phyloP scores from a whole-genome alignment of 30 jellyfish, hydroid and myxozoan genomes.

The Mastigias papua region DNA sequence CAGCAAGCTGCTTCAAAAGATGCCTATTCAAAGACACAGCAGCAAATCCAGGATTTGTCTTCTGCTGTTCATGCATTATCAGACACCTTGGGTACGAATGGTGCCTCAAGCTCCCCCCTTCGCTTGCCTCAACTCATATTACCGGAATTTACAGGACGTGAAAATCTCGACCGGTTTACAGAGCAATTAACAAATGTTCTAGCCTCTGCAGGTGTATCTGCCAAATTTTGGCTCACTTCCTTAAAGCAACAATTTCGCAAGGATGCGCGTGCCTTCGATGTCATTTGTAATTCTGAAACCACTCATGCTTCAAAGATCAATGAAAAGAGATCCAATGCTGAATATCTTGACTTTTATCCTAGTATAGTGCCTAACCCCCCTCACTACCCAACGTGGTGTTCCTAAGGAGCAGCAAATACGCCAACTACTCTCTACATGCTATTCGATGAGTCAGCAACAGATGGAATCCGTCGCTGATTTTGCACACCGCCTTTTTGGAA shows the following conservation, averaged over 20 bases:
- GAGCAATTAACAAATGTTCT: slow-evolving; percentile 28
- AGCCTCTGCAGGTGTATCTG: slow-evolving; percentile 24
- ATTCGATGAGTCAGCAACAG: slow-evolving; percentile 25
- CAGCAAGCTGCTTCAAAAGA: slow-evolving; percentile 24
- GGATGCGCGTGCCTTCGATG: slow-evolving; percentile 45
- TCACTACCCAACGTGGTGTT: slow-evolving; percentile 26
- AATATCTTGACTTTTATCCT: not conserved
- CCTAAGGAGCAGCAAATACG: slow-evolving; percentile 55
- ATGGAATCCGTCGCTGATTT: slow-evolving; percentile 31
- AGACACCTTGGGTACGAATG: slow-evolving; percentile 1
- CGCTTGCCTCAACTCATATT: slow-evolving; percentile 26
- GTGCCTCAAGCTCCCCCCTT: slow-evolving; percentile 10
- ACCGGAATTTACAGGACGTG: slow-evolving; percentile 38
- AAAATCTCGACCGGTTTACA: slow-evolving; percentile 16
- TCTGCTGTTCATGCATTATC: slow-evolving; percentile 10
- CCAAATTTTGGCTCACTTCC: slow-evolving; percentile 22
- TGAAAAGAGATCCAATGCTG: not conserved
- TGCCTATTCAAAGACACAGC: slow-evolving; percentile 6
- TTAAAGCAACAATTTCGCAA: slow-evolving; percentile 37
- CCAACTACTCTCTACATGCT: slow-evolving; percentile 17
- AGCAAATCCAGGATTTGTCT: slow-evolving; percentile 25
- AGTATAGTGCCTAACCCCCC: slow-evolving; percentile 2
- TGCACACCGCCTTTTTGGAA: slow-evolving; percentile 39
- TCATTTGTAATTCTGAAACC: not conserved
- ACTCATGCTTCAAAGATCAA: slow-evolving; percentile 4